These are phyloP conservation scores for Rhinoptilus africanus DNA, from an alignment of 2,113 vertebrate species.

Conservation along the genomic window DNA sequence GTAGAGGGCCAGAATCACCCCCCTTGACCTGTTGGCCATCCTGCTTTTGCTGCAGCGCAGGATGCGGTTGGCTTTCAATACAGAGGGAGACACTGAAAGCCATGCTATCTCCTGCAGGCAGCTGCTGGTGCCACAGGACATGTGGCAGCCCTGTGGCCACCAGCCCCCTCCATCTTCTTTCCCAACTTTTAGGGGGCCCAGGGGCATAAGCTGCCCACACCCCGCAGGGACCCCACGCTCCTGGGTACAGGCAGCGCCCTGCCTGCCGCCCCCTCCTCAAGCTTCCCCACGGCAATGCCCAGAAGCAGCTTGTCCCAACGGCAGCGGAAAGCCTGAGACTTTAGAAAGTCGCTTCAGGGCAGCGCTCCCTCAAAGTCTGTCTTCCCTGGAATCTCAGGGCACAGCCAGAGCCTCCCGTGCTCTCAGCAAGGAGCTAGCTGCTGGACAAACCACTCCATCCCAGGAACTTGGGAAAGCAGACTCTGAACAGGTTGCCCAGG, in stretches of 20 bases:
- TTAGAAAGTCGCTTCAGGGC: background rate
- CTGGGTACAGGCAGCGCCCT: background rate
- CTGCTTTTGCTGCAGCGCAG: too few relatives aligned
- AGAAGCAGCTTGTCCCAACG: accelerated
- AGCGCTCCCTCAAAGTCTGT: background rate
- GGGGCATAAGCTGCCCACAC: background rate
- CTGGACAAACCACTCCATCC: background rate
- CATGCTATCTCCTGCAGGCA: background rate
- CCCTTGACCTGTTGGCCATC: too few relatives aligned
- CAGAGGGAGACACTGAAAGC: background rate
- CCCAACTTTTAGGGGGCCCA: background rate
- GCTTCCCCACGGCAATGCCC: accelerated
- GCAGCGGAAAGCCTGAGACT: background rate
- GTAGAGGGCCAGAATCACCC: too few relatives aligned
- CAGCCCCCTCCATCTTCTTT: background rate
- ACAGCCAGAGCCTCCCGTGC: background rate
- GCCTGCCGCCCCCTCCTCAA: background rate
- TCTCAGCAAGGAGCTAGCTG: accelerated
- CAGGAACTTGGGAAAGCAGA: background rate
- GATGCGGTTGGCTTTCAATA: too few relatives aligned
- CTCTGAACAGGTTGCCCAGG: background rate
- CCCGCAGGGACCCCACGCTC: accelerated
- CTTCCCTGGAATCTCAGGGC: background rate
- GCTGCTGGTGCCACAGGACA: background rate
- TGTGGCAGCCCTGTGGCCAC: background rate